Evolutionary conservation across 2,888 invertebrate species (phyloP).

Genomic region (Melieria picta): DNA sequence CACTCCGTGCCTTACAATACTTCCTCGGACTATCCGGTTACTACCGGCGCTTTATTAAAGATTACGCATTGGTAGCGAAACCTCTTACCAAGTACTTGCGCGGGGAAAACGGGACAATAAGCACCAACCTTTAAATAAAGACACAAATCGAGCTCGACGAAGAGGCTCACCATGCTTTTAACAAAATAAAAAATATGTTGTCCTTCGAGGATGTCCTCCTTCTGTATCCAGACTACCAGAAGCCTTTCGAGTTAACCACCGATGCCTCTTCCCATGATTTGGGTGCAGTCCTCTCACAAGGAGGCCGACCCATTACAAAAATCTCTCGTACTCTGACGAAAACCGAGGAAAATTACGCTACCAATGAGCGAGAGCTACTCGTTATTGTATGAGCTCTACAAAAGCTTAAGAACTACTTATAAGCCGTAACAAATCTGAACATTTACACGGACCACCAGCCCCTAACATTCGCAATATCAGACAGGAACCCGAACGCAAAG

Average conservation of each 20-base stretch:
- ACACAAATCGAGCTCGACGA: not conserved
- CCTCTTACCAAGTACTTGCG: not conserved
- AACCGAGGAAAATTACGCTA: constrained; percentile 35
- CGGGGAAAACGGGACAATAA: not conserved
- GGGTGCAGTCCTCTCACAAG: not conserved
- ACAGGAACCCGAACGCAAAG: constrained; percentile 40
- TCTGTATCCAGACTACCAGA: not conserved
- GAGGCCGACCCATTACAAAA: constrained; percentile 1
- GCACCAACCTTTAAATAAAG: not conserved
- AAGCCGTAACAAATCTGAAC: not conserved
- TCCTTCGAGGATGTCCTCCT: not conserved
- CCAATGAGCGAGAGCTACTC: constrained; percentile 30
- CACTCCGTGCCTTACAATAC: not conserved
- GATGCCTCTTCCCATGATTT: not conserved
- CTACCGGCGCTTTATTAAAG: not conserved
- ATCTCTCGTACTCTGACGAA: constrained; percentile 16
- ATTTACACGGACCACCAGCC: constrained; percentile 38
- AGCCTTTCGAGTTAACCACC: not conserved
- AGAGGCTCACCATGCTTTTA: not conserved
- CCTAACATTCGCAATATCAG: constrained; percentile 39
- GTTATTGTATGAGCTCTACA: constrained; percentile 4
- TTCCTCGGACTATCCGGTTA: not conserved
- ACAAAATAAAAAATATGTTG: not conserved
- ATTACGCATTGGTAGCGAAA: not conserved
- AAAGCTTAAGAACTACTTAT: not conserved